These are phyloP conservation scores for Brachionichthys hirsutus DNA, from an alignment of 2,113 vertebrate genomes.

Conservation along the genomic window DNA sequence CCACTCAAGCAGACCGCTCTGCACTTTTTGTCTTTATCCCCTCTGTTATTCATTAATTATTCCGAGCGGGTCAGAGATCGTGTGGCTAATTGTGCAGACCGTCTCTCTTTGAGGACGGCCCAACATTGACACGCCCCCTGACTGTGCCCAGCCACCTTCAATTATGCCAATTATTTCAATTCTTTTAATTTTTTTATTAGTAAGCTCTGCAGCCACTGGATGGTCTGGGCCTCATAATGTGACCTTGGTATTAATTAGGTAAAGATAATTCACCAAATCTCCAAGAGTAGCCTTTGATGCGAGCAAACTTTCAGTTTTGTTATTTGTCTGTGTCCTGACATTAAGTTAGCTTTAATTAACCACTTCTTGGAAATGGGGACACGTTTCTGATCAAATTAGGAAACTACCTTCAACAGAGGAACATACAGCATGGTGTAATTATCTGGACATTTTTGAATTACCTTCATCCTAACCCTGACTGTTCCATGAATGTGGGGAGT, in stretches of 20 bases:
- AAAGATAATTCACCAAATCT: too few relatives aligned
- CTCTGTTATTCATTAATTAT: constrained; percentile 99
- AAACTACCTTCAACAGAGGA: constrained; percentile 21
- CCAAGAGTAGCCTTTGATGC: too few relatives aligned
- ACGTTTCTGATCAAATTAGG: too few relatives aligned
- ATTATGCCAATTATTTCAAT: constrained; percentile 96
- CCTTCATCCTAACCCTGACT: background rate
- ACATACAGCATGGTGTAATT: constrained; percentile 37
- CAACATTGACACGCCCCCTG: constrained; percentile 89
- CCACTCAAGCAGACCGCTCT: constrained; percentile 91
- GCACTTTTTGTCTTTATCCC: constrained; percentile 98
- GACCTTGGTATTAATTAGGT: too few relatives aligned
- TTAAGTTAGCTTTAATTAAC: too few relatives aligned
- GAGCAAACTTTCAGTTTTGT: too few relatives aligned
- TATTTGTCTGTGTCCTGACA: too few relatives aligned
- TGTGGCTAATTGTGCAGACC: constrained; percentile 95
- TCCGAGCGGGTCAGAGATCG: constrained; percentile 94
- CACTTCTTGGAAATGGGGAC: too few relatives aligned
- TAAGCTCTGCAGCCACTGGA: constrained; percentile 45
- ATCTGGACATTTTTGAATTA: constrained; percentile 14
- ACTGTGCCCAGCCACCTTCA: constrained; percentile 94
- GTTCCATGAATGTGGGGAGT: too few relatives aligned
- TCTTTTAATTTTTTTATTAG: constrained; percentile 80
- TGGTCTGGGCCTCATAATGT: too few relatives aligned
- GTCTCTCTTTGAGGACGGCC: constrained; percentile 86